Evolutionary conservation across 1,140 invertebrate species (phyloP), one percentile per base, ranked within the genome.

Genomic region (Vanessa atalanta): DNA sequence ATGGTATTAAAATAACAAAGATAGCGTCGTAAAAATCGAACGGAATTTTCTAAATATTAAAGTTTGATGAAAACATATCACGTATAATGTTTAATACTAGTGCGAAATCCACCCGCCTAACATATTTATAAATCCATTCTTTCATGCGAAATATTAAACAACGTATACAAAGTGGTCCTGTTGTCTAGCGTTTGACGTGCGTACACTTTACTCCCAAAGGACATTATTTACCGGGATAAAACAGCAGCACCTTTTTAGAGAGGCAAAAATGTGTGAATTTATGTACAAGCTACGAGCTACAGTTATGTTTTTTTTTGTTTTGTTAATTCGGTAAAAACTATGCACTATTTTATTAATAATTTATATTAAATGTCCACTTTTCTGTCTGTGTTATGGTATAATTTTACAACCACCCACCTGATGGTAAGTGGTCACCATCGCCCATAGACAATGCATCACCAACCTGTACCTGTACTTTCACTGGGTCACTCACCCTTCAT

Each of bases 101-200:
- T 57, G 53, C 53, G 53, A 57, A 57, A 57, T 57, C 53, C 53
- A 23, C 8, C 20, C 53, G 20, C 53, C 16, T 57, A 23, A 57
- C 53, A 57, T 57, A 57, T 57, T 70, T 70, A 57, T 37, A 61
- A 37, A 26, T 31, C 31, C 26, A 61, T 61, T 37, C 61, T 72
- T 76, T 47, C 69, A 47, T 65, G 51, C 70, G 67, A 76, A 76
- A 76, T 76, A 76, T 72, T 72, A 76, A 76, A 71, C 75, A 68
- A 47, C 57, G 43, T 68, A 69, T 55, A 72, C 75, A 76, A 76
- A 76, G 70, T 68, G 65, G 60, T 61, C 43, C 51, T 50, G 74
- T 76, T 72, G 70, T 65, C 65, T 73, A 63, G 4, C 72, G 53
- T 73, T 73, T 67, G 72, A 64, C 55, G 48, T 66, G 53, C 23